Evolutionary conservation across 2,113 vertebrate genomes (phyloP).

Genomic region (Acanthochromis polyacanthus): DNA sequence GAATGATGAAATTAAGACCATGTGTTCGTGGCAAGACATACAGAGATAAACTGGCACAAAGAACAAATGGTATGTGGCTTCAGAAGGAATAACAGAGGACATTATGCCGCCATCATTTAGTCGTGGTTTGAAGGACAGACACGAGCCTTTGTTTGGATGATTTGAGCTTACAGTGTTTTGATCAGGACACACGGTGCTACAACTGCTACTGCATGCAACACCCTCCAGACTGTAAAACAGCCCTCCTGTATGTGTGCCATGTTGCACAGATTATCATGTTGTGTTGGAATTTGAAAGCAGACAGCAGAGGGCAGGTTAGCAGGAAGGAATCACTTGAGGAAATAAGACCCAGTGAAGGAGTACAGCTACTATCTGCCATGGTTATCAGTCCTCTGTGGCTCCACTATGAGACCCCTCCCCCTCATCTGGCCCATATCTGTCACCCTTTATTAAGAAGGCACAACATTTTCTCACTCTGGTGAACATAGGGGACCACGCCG

Average conservation of each 20-base stretch:
- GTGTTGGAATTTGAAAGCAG: conserved; percentile 3
- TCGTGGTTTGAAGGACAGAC: not conserved
- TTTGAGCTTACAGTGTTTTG: not conserved
- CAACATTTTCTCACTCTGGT: conserved; percentile 42
- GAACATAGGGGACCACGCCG: conserved; percentile 19
- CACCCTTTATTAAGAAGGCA: conserved; percentile 58
- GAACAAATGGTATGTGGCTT: not conserved
- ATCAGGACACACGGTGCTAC: not conserved
- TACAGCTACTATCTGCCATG: conserved; percentile 22
- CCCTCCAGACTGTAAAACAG: not conserved
- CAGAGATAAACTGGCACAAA: no score
- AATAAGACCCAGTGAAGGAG: conserved; percentile 4
- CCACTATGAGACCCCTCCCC: conserved; percentile 30
- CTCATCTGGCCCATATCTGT: conserved; percentile 71
- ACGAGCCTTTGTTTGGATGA: not conserved
- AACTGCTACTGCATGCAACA: not conserved
- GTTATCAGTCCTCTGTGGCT: conserved; percentile 14
- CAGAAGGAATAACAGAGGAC: not conserved
- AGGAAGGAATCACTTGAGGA: conserved; percentile 12
- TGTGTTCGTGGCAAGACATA: no score
- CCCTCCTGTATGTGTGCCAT: not conserved
- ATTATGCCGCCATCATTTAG: not conserved
- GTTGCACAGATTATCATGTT: not conserved
- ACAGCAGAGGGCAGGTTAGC: conserved; percentile 10
- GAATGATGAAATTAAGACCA: not conserved